Conservation (phyloP, 2,113 vertebrate species). For the Rynchops niger region DNA sequence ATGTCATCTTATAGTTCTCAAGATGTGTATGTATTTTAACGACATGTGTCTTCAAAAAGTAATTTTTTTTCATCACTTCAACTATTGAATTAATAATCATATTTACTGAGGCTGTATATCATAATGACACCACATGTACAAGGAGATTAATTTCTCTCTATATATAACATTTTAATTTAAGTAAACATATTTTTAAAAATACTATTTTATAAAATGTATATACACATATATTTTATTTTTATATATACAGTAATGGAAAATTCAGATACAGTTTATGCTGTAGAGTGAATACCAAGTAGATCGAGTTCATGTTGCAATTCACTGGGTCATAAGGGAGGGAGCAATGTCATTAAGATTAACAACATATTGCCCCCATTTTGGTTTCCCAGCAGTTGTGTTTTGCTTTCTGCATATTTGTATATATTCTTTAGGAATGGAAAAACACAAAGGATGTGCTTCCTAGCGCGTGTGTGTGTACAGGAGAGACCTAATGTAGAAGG, state of each 20-base stretch:
- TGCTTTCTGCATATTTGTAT: neutral
- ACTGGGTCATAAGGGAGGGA: neutral
- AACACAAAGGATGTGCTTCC: neutral
- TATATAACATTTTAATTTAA: neutral
- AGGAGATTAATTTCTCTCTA: neutral
- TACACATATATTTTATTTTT: neutral
- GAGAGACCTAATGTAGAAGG: neutral
- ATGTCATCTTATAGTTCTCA: neutral
- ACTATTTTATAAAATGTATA: neutral
- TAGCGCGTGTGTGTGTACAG: neutral
- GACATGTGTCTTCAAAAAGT: neutral
- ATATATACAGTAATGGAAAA: neutral
- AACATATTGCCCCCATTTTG: neutral
- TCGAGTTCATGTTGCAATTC: neutral
- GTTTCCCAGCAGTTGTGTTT: neutral
- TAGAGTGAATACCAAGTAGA: neutral
- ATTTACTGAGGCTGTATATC: neutral
- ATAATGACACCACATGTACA: neutral
- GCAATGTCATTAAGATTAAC: neutral
- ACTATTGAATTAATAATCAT: neutral
- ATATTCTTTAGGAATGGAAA: neutral
- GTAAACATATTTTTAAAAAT: neutral
- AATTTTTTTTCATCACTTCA: neutral
- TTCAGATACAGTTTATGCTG: neutral
- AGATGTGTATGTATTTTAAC: neutral